phyloP scores from a whole-genome alignment of 2,888 invertebrate genomes.

The Epistrophe grossulariae region DNA sequence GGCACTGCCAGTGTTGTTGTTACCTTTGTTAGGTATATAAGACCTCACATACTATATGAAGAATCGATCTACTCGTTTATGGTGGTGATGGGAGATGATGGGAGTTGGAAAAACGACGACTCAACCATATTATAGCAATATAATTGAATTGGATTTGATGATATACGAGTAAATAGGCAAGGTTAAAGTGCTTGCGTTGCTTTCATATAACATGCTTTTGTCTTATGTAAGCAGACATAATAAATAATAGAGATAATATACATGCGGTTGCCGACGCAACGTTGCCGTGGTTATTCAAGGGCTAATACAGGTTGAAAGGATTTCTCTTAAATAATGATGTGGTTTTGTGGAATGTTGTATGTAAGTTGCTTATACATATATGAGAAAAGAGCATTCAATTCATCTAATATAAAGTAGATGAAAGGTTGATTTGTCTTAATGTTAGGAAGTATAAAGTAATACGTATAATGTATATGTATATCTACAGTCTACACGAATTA shows the following conservation, averaged over 20 bases:
- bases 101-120: background rate
- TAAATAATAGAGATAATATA: background rate
- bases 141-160: slow-evolving; percentile 22
- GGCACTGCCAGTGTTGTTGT: background rate
- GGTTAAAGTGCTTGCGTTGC: slow-evolving; percentile 5
- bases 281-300: background rate
- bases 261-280: background rate
- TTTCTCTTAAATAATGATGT: background rate
- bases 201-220: background rate
- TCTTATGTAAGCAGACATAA: background rate
- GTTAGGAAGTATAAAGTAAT: too few relatives aligned
- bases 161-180: background rate
- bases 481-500: too few relatives aligned
- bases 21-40: background rate
- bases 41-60: background rate
- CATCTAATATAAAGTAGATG: too few relatives aligned
- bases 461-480: too few relatives aligned
- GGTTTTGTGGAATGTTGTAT: background rate
- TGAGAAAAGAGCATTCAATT: background rate
- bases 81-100: background rate
- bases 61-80: background rate
- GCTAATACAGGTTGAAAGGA: background rate
- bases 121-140: background rate
- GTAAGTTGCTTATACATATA: background rate
- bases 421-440: too few relatives aligned